phyloP scores from a whole-genome alignment of 1,140 invertebrate genomes.

The Coelopa frigida region DNA sequence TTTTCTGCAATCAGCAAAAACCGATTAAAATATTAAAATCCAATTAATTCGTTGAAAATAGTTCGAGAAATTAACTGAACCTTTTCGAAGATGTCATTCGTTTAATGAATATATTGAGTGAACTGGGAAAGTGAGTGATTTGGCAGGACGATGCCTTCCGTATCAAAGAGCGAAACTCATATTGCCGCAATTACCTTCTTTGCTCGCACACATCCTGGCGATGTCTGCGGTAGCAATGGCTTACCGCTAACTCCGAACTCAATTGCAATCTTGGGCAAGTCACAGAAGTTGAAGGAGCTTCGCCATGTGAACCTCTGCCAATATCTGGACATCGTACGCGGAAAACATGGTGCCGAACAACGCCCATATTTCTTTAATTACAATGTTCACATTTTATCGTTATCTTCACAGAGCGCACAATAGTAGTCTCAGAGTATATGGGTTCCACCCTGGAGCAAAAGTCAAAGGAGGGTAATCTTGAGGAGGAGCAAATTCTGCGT shows the following conservation, averaged over 20 bases:
- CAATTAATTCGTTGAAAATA: too few relatives aligned
- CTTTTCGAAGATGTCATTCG: too few relatives aligned
- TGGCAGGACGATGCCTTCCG: background rate
- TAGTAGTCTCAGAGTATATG: constrained; percentile 82
- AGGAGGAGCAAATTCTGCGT: constrained; percentile 52
- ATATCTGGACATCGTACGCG: constrained; percentile 85
- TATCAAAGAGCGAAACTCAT: constrained; percentile 10
- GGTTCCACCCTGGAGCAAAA: constrained; percentile 54
- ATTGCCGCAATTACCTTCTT: constrained; percentile 84
- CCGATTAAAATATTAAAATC: too few relatives aligned
- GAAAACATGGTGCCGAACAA: constrained; percentile 89
- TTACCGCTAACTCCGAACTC: constrained; percentile 93
- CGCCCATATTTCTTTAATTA: background rate
- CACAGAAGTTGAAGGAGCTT: constrained; percentile 75
- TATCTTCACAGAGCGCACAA: constrained; percentile 67
- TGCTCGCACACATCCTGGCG: constrained; percentile 79
- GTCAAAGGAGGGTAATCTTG: constrained; percentile 45
- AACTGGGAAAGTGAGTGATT: background rate
- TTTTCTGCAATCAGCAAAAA: too few relatives aligned
- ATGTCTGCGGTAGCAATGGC: constrained; percentile 92
- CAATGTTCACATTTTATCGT: background rate
- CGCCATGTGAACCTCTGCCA: constrained; percentile 74
- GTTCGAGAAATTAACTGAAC: too few relatives aligned
- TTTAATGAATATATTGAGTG: too few relatives aligned
- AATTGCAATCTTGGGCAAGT: constrained; percentile 84